Percentiles rank a stretch among this genome's conserved stretches.
Conservation (phyloP, 2,113 vertebrate species). For the Chitala chitala region DNA sequence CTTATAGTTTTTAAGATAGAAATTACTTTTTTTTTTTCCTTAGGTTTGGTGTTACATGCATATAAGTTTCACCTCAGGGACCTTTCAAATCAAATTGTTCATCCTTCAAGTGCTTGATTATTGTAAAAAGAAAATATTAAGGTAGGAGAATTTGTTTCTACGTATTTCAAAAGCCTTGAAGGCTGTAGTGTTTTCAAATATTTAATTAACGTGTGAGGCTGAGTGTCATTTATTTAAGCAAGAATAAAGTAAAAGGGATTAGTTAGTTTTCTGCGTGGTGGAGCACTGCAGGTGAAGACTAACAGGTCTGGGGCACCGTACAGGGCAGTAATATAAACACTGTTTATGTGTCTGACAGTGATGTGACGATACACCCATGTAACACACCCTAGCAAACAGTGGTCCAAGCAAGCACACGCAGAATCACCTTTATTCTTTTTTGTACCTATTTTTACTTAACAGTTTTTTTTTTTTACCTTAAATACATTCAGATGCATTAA, state of each 20-base stretch:
- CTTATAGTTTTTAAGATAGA: background rate
- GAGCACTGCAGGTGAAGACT: background rate
- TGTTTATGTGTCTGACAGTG: no score
- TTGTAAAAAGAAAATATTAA: constrained; percentile 10
- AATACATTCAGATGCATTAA: background rate
- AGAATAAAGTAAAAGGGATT: background rate
- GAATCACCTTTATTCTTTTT: background rate
- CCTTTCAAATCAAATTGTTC: constrained; percentile 15
- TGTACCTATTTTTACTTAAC: background rate
- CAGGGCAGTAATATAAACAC: no score
- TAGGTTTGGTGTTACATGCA: background rate
- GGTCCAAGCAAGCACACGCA: no score
- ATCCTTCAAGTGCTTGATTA: constrained; percentile 26
- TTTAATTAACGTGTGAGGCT: background rate
- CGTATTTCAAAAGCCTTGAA: constrained; percentile 2
- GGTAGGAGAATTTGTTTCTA: background rate
- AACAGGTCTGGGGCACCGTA: no score
- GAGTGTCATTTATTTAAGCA: background rate
- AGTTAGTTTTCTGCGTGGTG: background rate
- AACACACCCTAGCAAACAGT: no score
- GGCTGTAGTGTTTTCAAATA: constrained; percentile 3
- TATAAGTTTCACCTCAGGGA: background rate
- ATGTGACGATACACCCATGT: no score
- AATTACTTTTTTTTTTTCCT: constrained; percentile 9
- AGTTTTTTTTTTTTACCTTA: background rate